Conservation (phyloP, 2,797 vertebrate genomes). For the Artibeus jamaicensis region DNA sequence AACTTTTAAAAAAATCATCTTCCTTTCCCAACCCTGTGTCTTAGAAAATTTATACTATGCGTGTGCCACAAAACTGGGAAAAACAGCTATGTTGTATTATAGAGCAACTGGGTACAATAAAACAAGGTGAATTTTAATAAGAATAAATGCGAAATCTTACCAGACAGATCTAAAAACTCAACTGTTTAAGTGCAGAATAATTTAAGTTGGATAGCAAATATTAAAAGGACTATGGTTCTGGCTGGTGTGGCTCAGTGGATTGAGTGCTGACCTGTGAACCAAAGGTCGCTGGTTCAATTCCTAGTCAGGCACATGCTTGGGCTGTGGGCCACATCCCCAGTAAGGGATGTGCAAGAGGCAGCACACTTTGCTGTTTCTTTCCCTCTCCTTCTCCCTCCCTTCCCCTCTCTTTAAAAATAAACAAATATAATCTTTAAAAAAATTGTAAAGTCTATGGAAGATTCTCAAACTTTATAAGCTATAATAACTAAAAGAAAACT, state of each 20-base stretch:
- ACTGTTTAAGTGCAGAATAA: background rate
- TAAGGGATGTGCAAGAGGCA: too few relatives aligned
- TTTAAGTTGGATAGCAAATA: background rate
- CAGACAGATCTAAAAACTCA: background rate
- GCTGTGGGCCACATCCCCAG: too few relatives aligned
- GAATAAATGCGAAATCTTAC: background rate
- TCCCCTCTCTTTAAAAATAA: too few relatives aligned
- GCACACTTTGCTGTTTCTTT: too few relatives aligned
- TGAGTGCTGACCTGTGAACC: too few relatives aligned
- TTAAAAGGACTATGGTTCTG: background rate
- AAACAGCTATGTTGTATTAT: background rate
- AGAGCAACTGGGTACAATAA: background rate
- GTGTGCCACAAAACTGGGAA: background rate
- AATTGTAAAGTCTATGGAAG: background rate
- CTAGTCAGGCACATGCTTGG: too few relatives aligned
- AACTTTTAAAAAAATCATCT: background rate
- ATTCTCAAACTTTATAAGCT: background rate
- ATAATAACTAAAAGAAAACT: background rate
- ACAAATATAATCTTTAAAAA: too few relatives aligned
- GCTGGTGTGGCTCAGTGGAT: too few relatives aligned
- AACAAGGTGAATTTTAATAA: conserved; percentile 4
- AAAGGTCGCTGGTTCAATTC: too few relatives aligned
- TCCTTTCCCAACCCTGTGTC: background rate
- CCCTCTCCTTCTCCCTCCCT: too few relatives aligned
- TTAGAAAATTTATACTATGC: background rate